Conservation (phyloP, 2,113 vertebrate species). For the Xerus inauris region DNA sequence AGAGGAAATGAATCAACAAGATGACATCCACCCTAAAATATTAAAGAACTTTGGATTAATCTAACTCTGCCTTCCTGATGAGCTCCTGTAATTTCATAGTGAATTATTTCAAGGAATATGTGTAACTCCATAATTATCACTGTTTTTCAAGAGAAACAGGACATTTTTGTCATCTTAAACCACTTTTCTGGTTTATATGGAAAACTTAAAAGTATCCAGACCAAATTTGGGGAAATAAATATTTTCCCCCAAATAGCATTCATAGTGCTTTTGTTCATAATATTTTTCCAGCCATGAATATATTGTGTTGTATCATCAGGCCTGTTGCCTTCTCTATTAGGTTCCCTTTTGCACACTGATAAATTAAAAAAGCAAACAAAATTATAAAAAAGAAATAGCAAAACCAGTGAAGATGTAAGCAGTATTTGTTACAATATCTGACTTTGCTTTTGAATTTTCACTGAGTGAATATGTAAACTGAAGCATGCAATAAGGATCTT, state of each 20-base stretch:
- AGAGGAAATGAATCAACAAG: background rate
- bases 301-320: background rate
- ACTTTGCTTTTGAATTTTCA: background rate
- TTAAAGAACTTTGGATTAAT: background rate
- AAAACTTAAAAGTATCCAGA: slow-evolving; percentile 22
- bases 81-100: background rate
- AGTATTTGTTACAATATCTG: background rate
- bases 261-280: background rate
- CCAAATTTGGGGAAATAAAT: slow-evolving; percentile 6
- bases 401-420: background rate
- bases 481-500: background rate
- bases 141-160: slow-evolving; percentile 39
- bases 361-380: background rate
- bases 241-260: background rate
- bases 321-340: background rate
- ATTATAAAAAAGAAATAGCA: background rate
- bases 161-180: background rate
- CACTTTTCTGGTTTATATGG: background rate
- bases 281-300: background rate
- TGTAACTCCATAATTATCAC: background rate
- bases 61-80: background rate
- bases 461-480: background rate
- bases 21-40: background rate
- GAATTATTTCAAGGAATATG: background rate
- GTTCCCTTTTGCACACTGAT: background rate